These are phyloP conservation scores for Acyrthosiphon pisum DNA, from an alignment of 1,140 invertebrate species.

Conservation along the genomic window DNA sequence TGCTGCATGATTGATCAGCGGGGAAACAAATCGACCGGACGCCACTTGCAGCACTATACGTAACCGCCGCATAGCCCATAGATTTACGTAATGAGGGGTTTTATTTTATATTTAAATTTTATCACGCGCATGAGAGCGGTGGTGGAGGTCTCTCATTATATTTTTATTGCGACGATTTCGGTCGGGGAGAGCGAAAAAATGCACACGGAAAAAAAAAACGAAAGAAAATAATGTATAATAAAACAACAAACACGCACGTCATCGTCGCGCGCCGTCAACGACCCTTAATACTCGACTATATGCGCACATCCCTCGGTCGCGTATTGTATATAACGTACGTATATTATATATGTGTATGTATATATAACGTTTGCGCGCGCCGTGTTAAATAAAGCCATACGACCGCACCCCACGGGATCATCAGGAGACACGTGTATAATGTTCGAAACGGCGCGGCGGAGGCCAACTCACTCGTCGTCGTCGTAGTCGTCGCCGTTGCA, in stretches of 20 bases:
- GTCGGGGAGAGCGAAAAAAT: background rate
- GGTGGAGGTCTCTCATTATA: background rate
- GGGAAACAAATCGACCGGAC: background rate
- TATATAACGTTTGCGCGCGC: constrained; percentile 16
- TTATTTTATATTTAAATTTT: background rate
- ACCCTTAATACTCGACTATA: constrained; percentile 24
- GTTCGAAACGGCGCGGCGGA: constrained; percentile 46
- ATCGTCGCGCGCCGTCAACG: constrained; percentile 39
- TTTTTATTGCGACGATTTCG: constrained; percentile 37
- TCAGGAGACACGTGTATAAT: constrained; percentile 52
- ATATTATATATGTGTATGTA: background rate
- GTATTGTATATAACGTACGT: background rate
- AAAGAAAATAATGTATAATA: background rate
- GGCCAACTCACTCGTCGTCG: constrained; percentile 24
- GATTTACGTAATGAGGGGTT: background rate
- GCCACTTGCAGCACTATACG: background rate
- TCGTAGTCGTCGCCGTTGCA: background rate
- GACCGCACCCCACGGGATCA: constrained; percentile 51
- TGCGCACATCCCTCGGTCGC: background rate
- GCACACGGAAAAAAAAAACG: background rate
- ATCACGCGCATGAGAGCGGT: background rate
- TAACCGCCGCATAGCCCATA: background rate
- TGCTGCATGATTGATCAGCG: background rate
- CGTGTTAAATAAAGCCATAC: constrained; percentile 53
- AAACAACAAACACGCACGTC: constrained; percentile 40